Evolutionary conservation across 2,113 vertebrate genomes (phyloP), one percentile per base, ranked within the genome.

Genomic region (Zingel zingel): DNA sequence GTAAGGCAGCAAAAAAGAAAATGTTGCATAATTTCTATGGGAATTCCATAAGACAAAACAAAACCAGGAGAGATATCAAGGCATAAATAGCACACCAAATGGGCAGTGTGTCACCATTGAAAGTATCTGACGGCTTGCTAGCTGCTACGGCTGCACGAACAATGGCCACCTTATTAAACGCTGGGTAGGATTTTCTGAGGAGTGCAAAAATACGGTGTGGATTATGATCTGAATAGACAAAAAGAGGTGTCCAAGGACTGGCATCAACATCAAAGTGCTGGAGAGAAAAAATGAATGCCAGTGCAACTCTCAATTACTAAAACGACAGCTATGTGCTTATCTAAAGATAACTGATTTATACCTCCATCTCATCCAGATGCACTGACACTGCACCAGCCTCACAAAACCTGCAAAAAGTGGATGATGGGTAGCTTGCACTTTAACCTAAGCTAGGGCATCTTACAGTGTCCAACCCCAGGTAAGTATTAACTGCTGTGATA

Each of bases 131-230:
- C 58, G 43, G 53, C 66, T 57, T 1, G 19, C 43, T 74, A 84
- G 67, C 79, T 82, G 65, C 81, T 85, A 65, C 67, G 54, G 6
- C 50, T 79, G 27, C 65, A 71, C 7, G n/a, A 72, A 74, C 56
- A 79, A 84, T 74, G 23, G 23, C 25, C 0, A 8, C 6, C 25
- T 73, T 63, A 68, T 70, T 71, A 66, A 82, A 54, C 63, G 65
- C 72, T 68, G 56, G 27, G 83, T 23, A 51, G n/a, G 54, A 69
- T 79, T 82, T 74, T 68, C 63, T 69, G 30, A 1, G 14, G 9
- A 73, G 57, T 75, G 65, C 57, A 78, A 71, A 84, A 77, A 36
- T 61, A 67, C 77, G 74, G 10, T 69, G 54, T 68, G 82, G 59
- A 84, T 54, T 76, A 77, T 63, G 50, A 69, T 53, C 62, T 70